Conservation (phyloP, 1,140 invertebrate species). For the Mercenaria mercenaria region DNA sequence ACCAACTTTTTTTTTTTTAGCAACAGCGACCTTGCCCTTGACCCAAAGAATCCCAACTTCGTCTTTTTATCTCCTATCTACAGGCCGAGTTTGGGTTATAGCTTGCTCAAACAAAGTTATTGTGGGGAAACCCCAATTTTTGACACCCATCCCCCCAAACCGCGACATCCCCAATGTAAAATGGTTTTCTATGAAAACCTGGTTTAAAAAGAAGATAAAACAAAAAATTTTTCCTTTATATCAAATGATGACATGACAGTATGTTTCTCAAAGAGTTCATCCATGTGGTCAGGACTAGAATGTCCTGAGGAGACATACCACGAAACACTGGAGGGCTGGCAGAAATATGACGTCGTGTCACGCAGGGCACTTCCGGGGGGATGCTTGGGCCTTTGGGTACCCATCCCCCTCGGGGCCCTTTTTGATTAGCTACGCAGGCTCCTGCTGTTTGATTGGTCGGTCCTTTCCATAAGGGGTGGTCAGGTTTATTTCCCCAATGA, state of each 20-base stretch:
- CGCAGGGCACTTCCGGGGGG: conserved; percentile 73
- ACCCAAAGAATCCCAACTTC: too few relatives aligned
- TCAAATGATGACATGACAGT: conserved; percentile 72
- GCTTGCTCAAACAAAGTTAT: too few relatives aligned
- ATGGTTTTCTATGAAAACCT: too few relatives aligned
- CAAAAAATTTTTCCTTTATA: conserved; percentile 75
- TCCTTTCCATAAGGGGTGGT: conserved; percentile 83
- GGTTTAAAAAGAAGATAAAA: too few relatives aligned
- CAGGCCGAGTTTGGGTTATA: too few relatives aligned
- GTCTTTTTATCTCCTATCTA: too few relatives aligned
- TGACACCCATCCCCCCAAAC: too few relatives aligned
- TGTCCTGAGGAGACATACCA: conserved; percentile 79
- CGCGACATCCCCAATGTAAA: too few relatives aligned
- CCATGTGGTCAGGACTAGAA: conserved; percentile 53
- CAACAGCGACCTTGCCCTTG: too few relatives aligned
- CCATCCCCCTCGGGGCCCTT: conserved; percentile 82
- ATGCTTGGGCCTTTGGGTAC: conserved; percentile 79
- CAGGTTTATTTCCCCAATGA: conserved; percentile 85
- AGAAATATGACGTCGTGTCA: conserved; percentile 81
- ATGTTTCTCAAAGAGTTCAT: conserved; percentile 49
- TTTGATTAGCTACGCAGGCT: conserved; percentile 82
- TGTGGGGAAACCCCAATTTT: too few relatives aligned
- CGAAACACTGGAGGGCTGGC: conserved; percentile 77
- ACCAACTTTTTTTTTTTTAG: too few relatives aligned
- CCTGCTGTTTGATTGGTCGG: conserved; percentile 83